Evolutionary conservation across 1,140 invertebrate species (phyloP), one percentile per base, ranked within the genome.

Genomic region (Drosophila tristis): DNA sequence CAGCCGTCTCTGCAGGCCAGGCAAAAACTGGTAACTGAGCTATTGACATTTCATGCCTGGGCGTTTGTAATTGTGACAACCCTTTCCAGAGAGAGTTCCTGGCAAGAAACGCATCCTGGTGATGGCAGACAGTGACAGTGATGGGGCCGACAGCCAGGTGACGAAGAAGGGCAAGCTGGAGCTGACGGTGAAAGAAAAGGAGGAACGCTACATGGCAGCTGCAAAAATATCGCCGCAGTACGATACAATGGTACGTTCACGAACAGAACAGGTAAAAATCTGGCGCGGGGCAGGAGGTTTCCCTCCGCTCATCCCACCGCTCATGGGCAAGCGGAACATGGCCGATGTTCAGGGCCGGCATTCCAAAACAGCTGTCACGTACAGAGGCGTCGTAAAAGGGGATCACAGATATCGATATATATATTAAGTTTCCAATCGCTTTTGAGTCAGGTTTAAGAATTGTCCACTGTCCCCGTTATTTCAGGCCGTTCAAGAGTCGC

Each of bases 91-190:
- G 56, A 79, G 86, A 31, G 74, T 92, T 43, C 91, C 91, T 13
- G 91, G 91, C 49, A 91, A 90, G 53, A 92, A 92, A 56, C 86
- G 91, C 15, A 91, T 92, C 43, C 81, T 78, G 63, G 79, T 89
- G 56, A 80, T 92, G 81, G 73, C 84, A 2, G 91, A 92, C 54
- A 92, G 91, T 61, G 91, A 92, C 62, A 90, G 84, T 15, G 91
- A 92, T 45, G 42, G 86, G 16, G 85, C 77, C 9, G 84, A 82
- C 48, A 60, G 66, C 44, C 77, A 84, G 42, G 73, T 78, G 2
- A 61, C 82, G 16, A 92, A 92, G 59, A 91, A 91, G 51, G 25
- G 45, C 6, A 92, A 91, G 60, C 9, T 80, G 7, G 66, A 84
- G 47, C 62, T 92, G 15, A 77, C 90, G 1, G 79, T 90, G 1